These are phyloP conservation scores for Horisme vitalbata DNA, from an alignment of 2,888 invertebrate genomes.

Conservation along the genomic window DNA sequence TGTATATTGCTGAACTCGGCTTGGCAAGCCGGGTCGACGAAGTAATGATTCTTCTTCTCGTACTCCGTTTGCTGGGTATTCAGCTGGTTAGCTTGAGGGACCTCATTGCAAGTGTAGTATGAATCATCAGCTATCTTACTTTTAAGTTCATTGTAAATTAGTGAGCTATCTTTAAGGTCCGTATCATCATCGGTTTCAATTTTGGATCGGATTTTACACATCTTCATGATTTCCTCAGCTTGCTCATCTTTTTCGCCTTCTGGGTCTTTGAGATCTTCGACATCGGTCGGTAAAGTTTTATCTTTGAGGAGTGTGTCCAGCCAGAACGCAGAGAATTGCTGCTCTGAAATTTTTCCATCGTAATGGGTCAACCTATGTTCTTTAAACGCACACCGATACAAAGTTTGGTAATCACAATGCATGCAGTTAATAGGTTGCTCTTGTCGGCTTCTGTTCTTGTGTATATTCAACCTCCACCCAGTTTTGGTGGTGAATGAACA, in stretches of 20 bases:
- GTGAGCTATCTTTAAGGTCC: background rate
- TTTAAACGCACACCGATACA: constrained; percentile 56
- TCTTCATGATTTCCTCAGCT: constrained; percentile 5
- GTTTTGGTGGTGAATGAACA: constrained; percentile 60
- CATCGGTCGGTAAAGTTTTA: too few relatives aligned
- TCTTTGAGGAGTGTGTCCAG: too few relatives aligned
- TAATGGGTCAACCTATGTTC: constrained; percentile 48
- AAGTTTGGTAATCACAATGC: constrained; percentile 52
- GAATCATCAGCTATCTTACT: constrained; percentile 3
- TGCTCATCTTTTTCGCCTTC: background rate
- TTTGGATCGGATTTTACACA: constrained; percentile 10
- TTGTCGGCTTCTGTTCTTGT: constrained; percentile 53
- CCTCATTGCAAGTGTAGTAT: constrained; percentile 13
- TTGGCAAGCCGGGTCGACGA: constrained; percentile 47
- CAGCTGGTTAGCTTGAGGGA: background rate
- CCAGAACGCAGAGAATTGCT: too few relatives aligned
- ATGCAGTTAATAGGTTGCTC: constrained; percentile 43
- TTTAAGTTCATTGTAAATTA: constrained; percentile 4
- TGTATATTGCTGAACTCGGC: constrained; percentile 58
- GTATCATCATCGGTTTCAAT: background rate
- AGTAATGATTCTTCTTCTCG: constrained; percentile 46
- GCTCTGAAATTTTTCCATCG: background rate
- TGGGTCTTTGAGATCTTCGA: background rate
- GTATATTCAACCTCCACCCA: constrained; percentile 58
- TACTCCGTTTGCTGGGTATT: constrained; percentile 16